Percentiles rank a stretch among this genome's conserved stretches.
These are phyloP conservation scores for Ahaetulla prasina DNA, from an alignment of 2,113 vertebrate species.

Conservation along the genomic window DNA sequence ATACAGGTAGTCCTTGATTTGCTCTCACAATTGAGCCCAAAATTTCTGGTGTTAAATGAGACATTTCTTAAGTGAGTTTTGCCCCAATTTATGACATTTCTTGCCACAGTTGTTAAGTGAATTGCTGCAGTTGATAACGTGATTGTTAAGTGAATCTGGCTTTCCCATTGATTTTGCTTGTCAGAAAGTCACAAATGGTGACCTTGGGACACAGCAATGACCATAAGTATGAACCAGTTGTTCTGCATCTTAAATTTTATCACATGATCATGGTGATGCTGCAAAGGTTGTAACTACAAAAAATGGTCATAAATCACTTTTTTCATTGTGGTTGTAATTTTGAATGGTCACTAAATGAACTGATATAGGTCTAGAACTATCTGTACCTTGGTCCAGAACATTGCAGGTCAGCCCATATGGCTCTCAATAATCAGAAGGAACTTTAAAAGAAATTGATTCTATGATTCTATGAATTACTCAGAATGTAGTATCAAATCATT, in stretches of 20 bases:
- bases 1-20: background rate
- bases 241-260: background rate
- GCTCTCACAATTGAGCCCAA: background rate
- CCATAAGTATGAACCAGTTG: background rate
- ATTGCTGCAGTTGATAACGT: background rate
- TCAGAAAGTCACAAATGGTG: background rate
- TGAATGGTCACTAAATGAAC: background rate
- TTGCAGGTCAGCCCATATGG: background rate
- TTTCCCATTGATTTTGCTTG: background rate
- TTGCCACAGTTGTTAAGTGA: background rate
- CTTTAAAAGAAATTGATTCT: background rate
- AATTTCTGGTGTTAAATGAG: background rate
- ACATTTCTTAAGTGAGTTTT: background rate
- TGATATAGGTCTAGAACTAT: background rate
- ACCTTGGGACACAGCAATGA: background rate
- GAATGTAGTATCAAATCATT: background rate
- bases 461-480: background rate
- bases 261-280: background rate
- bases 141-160: background rate
- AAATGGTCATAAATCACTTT: background rate
- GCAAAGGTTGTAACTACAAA: background rate
- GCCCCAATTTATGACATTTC: background rate
- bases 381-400: background rate
- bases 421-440: background rate
- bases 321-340: background rate